phyloP scores from a whole-genome alignment of 2,797 vertebrate genomes.

The Falco concolor region DNA sequence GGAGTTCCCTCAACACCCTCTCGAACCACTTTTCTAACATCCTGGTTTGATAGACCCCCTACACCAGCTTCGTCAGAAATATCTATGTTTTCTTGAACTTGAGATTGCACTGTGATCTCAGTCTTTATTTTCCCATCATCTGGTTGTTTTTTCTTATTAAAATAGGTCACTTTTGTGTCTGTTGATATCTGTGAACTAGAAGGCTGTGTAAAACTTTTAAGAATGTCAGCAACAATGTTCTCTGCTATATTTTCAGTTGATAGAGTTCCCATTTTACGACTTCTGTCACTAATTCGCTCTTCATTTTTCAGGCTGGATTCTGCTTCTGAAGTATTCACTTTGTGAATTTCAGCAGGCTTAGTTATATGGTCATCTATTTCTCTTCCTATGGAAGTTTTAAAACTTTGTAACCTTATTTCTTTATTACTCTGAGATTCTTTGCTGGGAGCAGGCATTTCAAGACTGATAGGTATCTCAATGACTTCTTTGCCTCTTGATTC shows the following conservation, averaged over 20 bases:
- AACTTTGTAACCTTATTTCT: not conserved
- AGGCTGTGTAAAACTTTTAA: constrained; percentile 85
- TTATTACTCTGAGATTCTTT: not conserved
- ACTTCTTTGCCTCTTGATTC: not conserved
- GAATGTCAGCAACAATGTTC: constrained; percentile 84
- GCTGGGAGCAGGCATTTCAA: not conserved
- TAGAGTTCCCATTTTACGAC: not conserved
- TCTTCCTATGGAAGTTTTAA: not conserved
- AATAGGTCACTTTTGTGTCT: constrained; percentile 82
- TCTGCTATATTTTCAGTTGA: constrained; percentile 70
- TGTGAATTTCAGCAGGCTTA: not conserved
- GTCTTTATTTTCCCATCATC: constrained; percentile 83
- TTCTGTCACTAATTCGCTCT: not conserved
- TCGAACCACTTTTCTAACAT: constrained; percentile 76
- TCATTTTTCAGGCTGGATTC: not conserved
- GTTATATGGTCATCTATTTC: not conserved
- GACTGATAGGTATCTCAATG: constrained; percentile 52
- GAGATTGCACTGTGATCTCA: constrained; percentile 85
- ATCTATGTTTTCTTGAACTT: constrained; percentile 82
- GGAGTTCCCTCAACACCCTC: constrained; percentile 77
- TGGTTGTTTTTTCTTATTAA: constrained; percentile 80
- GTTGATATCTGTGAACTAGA: constrained; percentile 74
- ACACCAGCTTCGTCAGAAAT: constrained; percentile 74
- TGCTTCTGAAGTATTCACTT: not conserved
- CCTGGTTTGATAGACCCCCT: constrained; percentile 77